Conservation (phyloP, 1,140 invertebrate species). For the Scaptomyza montana region DNA sequence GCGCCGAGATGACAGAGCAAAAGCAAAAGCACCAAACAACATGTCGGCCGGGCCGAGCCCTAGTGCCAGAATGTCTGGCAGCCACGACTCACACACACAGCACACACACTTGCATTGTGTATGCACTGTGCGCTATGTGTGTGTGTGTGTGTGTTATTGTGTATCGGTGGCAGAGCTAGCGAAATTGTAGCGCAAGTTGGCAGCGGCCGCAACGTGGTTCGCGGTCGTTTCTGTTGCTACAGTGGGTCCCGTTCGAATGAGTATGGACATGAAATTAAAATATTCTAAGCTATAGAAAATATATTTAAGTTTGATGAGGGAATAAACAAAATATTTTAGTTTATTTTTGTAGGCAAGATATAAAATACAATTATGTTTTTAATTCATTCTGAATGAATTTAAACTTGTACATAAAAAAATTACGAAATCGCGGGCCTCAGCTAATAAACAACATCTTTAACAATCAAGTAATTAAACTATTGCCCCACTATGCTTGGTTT, state of each 20-base stretch:
- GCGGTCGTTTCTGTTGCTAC: slow-evolving; percentile 20
- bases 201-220: slow-evolving; percentile 46
- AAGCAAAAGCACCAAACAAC: slow-evolving; percentile 50
- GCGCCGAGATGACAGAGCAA: slow-evolving; percentile 31
- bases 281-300: too few relatives aligned
- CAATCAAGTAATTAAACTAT: not conserved
- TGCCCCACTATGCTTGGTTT: slow-evolving; percentile 48
- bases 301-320: too few relatives aligned
- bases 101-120: slow-evolving; percentile 19
- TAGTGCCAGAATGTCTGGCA: slow-evolving; percentile 82
- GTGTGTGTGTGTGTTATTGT: slow-evolving; percentile 5
- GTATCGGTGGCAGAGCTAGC: slow-evolving; percentile 65
- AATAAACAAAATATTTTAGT: too few relatives aligned
- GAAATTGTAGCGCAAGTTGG: slow-evolving; percentile 75
- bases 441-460: too few relatives aligned
- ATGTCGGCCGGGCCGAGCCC: slow-evolving; percentile 50
- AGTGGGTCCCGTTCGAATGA: not conserved
- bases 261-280: not conserved
- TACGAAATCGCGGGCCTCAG: too few relatives aligned
- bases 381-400: too few relatives aligned
- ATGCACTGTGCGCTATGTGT: slow-evolving; percentile 5
- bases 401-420: too few relatives aligned
- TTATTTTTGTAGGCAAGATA: too few relatives aligned
- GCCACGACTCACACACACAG: slow-evolving; percentile 62
- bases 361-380: too few relatives aligned